These are phyloP conservation scores for Drosophila dives DNA, from an alignment of 2,888 invertebrate genomes.

Conservation along the genomic window DNA sequence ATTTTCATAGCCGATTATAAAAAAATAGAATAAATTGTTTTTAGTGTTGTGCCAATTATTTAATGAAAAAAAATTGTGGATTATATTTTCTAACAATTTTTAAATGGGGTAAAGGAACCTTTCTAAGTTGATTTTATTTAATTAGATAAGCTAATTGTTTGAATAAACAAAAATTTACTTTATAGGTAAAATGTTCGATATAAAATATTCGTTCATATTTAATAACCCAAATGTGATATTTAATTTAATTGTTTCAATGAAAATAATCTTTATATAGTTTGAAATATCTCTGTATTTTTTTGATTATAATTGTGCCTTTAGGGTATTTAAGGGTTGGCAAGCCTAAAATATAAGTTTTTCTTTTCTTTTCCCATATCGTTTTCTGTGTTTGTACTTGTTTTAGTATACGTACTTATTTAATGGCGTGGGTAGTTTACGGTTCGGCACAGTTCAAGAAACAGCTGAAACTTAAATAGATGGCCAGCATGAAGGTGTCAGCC, in stretches of 20 bases:
- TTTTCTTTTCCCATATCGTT: not conserved
- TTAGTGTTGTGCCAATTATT: not conserved
- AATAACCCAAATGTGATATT: too few species aligned
- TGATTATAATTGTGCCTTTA: not conserved
- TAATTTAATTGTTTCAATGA: not conserved
- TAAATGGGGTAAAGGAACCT: fast-evolving
- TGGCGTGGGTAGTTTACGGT: slow-evolving; percentile 6
- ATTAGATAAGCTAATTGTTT: not conserved
- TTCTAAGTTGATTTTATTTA: not conserved
- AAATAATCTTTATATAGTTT: not conserved
- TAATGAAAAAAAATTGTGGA: not conserved
- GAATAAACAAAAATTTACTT: not conserved
- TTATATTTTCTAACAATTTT: not conserved
- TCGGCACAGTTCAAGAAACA: not conserved
- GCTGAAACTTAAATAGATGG: not conserved
- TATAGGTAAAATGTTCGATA: not conserved
- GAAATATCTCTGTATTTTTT: not conserved
- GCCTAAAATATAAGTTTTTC: not conserved
- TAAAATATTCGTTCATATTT: not conserved
- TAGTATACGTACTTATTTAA: not conserved
- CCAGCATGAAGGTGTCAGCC: not conserved
- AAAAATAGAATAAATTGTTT: not conserved
- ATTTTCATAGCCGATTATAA: not conserved
- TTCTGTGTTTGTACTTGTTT: not conserved
- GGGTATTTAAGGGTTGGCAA: not conserved